Base-by-base conservation (phyloP, 2,888 invertebrate species). In the Monoplex corrugatus region DNA sequence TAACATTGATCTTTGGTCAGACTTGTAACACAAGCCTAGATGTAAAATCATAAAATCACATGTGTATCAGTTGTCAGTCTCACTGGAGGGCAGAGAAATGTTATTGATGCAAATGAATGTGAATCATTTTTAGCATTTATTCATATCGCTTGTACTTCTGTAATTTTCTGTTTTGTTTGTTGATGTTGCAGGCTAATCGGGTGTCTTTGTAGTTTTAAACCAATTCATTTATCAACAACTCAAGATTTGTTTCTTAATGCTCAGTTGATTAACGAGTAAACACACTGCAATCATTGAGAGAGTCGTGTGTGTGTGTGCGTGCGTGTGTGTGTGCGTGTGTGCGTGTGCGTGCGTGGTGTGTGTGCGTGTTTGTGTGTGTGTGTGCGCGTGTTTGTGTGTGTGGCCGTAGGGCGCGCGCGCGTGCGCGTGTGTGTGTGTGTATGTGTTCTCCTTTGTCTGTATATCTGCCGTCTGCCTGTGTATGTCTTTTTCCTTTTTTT, bases 211-310 rank as follows among this genome's bases (percentile, higher is more conserved):
- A 84, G 84, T 50, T 84, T 84, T 50, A 28, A 68, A 84, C 23
- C 38, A 45, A 50, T 84, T 82, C 19, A 82, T 82, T 57, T 83
- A 83, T 57, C 84, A 84, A 45, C 57, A 84, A 84, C 84, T 84
- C 57, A n/a, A n/a, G n/a, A 83, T 83, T 50, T 57, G 84, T 84
- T 84, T 84, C 84, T 84, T 84, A 84, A 84, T 84, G 84, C 84
- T 84, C 84, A 50, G 84, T 84, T 84, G 84, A 84, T 84, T 84
- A 35, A 57, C 28, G 84, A 84, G 84, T 84, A 84, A 84, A 84
- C 84, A 84, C 50, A 84, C 68, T 84, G 84, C 84, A 84, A 84
- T 38, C 38, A 28, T 80, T 28, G 35, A 6, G n/a, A 84, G 16
- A 2, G 38, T 57, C 50, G 16, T 38, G n/a, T 45, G 19, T 45